These are phyloP conservation scores for Paramormyrops hopkinsi DNA, from an alignment of 2,797 vertebrate species.

Conservation along the genomic window DNA sequence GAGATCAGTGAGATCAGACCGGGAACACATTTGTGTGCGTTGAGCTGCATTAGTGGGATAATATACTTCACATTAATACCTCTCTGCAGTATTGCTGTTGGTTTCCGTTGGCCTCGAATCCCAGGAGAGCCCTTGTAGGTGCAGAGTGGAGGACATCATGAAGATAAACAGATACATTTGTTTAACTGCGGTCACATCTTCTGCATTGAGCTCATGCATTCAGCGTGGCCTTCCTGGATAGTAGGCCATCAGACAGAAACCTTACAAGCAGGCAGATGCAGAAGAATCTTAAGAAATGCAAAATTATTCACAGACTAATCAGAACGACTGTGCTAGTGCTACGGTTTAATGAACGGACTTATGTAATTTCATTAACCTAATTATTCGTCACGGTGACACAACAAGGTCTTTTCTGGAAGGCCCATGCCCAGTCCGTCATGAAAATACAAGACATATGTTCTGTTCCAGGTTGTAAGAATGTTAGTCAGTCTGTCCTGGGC, in stretches of 20 bases:
- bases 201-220: background rate
- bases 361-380: conserved; percentile 3
- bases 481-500: background rate
- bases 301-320: background rate
- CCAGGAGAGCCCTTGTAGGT: background rate
- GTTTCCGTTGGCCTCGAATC: background rate
- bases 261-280: background rate
- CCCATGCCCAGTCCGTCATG: background rate
- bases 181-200: background rate
- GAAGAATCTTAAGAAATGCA: background rate
- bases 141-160: background rate
- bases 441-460: background rate
- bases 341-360: background rate
- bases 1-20: background rate
- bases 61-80: background rate
- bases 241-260: background rate
- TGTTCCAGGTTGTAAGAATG: background rate
- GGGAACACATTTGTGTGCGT: background rate
- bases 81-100: background rate
- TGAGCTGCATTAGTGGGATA: background rate
- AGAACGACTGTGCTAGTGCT: background rate
- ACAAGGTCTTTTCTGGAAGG: background rate
- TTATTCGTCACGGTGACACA: background rate
- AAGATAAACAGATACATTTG: background rate
- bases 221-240: background rate